Percentiles rank a stretch among this genome's conserved stretches.
Conservation (phyloP, 2,113 vertebrate species). For the Eurypyga helias region DNA sequence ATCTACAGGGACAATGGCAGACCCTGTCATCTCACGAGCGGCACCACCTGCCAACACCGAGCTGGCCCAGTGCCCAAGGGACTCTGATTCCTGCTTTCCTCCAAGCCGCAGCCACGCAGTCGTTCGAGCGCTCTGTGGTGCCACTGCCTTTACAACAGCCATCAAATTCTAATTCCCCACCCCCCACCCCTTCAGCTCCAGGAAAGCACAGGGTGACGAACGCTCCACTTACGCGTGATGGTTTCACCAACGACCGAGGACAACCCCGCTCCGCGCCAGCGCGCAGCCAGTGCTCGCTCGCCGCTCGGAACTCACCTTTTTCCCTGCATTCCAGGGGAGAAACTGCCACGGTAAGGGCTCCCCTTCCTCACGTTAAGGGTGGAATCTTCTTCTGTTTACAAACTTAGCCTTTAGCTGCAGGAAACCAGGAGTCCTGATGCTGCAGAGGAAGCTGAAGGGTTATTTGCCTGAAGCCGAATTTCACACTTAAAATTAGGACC, state of each 20-base stretch:
- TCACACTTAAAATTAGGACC: not conserved
- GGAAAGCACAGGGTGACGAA: not conserved
- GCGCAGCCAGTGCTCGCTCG: not conserved
- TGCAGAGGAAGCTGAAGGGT: not conserved
- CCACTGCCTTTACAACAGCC: not conserved
- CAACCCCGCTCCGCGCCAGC: fast-evolving
- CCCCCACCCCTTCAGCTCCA: not conserved
- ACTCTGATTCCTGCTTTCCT: too few relatives aligned
- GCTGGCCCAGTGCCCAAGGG: too few relatives aligned
- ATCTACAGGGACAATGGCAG: fast-evolving
- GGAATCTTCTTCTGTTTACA: not conserved
- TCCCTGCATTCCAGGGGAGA: not conserved
- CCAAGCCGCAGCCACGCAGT: fast-evolving
- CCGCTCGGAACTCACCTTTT: not conserved
- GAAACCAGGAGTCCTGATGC: not conserved
- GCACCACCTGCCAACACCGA: too few relatives aligned
- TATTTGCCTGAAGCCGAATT: not conserved
- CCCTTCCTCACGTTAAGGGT: not conserved
- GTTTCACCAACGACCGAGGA: too few relatives aligned
- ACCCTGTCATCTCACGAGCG: not conserved
- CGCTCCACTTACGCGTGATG: fast-evolving
- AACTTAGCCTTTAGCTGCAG: not conserved
- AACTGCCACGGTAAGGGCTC: not conserved
- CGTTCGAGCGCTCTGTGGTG: fast-evolving
- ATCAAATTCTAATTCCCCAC: too few relatives aligned